These are phyloP conservation scores for Disparrhopalites patrizii DNA, from an alignment of 2,888 invertebrate genomes.

Conservation along the genomic window DNA sequence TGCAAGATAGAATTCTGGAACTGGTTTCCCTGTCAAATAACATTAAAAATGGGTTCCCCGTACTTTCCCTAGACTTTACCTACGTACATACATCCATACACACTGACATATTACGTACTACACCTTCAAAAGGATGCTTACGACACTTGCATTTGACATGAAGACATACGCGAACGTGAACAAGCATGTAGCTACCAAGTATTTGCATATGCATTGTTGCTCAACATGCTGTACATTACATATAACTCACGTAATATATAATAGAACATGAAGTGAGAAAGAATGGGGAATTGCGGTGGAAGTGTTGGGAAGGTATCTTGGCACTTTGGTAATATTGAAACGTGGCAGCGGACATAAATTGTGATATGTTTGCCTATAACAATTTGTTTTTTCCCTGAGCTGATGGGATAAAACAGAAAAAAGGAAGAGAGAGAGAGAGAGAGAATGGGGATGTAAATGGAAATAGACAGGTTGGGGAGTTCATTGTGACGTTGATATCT, in stretches of 20 bases:
- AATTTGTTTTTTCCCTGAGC: too few species aligned
- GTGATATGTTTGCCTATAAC: constrained; percentile 1
- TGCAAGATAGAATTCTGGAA: neutral
- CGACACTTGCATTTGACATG: too few species aligned
- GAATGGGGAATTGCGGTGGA: neutral
- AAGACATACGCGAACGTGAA: too few species aligned
- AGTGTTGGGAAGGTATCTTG: neutral
- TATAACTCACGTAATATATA: neutral
- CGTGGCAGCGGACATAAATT: neutral
- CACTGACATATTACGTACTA: too few species aligned
- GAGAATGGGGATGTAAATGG: neutral
- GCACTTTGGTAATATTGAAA: constrained; percentile 4
- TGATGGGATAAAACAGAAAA: too few species aligned
- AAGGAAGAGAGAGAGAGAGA: too few species aligned
- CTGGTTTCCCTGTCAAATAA: neutral
- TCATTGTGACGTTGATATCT: constrained; percentile 3
- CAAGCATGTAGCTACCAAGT: too few species aligned
- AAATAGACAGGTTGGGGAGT: constrained; percentile 3
- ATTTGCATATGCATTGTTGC: too few species aligned
- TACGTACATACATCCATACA: too few species aligned
- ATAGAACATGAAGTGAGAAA: neutral
- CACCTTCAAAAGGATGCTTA: too few species aligned
- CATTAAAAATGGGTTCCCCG: constrained; percentile 5
- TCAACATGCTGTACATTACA: neutral
- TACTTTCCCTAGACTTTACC: too few species aligned